A percentile compares a stretch with the other conserved stretches of the same genome.
Conservation (phyloP, 2,113 vertebrate species). For the Menura novaehollandiae region DNA sequence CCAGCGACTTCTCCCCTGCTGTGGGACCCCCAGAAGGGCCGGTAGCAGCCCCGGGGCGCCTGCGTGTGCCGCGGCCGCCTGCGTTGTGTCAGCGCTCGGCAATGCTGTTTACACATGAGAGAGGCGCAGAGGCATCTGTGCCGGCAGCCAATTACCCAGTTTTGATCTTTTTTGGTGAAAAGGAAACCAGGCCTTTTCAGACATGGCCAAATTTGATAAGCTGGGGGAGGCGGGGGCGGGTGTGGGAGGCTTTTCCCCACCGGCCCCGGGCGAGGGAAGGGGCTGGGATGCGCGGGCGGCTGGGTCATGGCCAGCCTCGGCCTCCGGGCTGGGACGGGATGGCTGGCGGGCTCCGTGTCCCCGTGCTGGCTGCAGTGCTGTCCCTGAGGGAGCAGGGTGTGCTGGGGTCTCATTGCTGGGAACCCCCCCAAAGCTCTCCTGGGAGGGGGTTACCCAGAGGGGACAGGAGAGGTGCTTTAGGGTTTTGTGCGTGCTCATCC, state of each 20-base stretch:
- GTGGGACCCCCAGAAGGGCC: neutral
- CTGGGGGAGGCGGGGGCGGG: neutral
- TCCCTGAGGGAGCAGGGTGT: fast-evolving
- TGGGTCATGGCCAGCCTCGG: neutral
- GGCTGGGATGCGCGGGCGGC: fast-evolving
- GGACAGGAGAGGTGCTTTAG: neutral
- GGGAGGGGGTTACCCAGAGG: neutral
- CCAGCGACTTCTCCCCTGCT: fast-evolving
- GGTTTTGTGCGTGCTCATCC: neutral
- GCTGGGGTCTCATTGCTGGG: neutral
- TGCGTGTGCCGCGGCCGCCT: neutral
- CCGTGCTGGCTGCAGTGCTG: fast-evolving
- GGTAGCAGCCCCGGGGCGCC: neutral
- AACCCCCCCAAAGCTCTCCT: fast-evolving
- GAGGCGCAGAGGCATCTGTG: constrained; percentile 58
- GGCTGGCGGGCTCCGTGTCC: fast-evolving
- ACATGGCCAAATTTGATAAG: constrained; percentile 67
- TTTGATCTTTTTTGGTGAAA: constrained; percentile 75
- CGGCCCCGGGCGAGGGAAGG: fast-evolving
- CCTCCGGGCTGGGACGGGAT: neutral
- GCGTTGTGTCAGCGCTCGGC: constrained; percentile 60
- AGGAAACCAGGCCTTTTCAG: constrained; percentile 60
- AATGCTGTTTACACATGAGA: constrained; percentile 69
- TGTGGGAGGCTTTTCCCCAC: neutral
- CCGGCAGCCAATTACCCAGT: constrained; percentile 62